Evolutionary conservation across 2,113 vertebrate genomes (phyloP).

Genomic region (Takifugu bimaculatus): DNA sequence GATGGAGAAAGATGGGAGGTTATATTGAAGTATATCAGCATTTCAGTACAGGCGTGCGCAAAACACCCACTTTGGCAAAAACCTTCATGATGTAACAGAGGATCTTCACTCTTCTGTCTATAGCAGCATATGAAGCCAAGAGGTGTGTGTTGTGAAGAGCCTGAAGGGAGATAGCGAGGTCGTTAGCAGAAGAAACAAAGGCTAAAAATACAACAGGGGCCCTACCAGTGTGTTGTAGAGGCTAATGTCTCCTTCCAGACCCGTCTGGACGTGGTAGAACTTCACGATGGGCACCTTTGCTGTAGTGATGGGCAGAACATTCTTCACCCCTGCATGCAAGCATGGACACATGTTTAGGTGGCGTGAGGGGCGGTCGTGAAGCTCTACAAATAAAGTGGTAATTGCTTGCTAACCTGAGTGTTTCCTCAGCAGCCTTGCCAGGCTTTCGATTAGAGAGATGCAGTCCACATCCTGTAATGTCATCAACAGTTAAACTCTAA

Average conservation of each 20-base stretch:
- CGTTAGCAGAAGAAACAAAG: background rate
- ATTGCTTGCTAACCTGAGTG: slow-evolving; percentile 76
- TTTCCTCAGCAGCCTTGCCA: slow-evolving; percentile 86
- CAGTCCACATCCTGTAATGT: slow-evolving; percentile 80
- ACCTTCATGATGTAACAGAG: slow-evolving; percentile 96
- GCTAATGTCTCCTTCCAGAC: slow-evolving; percentile 94
- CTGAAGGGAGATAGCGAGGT: slow-evolving; percentile 58
- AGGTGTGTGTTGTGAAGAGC: slow-evolving; percentile 91
- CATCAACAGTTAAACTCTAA: background rate
- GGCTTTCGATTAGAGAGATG: slow-evolving; percentile 85
- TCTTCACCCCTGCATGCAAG: slow-evolving; percentile 78
- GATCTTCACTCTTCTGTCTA: slow-evolving; percentile 87
- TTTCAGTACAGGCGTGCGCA: background rate
- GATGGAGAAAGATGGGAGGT: background rate
- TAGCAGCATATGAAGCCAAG: slow-evolving; percentile 84
- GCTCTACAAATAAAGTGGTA: slow-evolving; percentile 3
- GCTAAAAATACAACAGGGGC: background rate
- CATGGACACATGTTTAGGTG: background rate
- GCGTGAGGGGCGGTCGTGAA: background rate
- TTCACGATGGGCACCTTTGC: slow-evolving; percentile 96
- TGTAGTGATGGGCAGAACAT: slow-evolving; percentile 92
- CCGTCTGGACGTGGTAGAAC: slow-evolving; percentile 87
- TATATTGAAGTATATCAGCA: too few species aligned
- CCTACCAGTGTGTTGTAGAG: slow-evolving; percentile 92
- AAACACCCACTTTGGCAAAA: slow-evolving; percentile 83